Evolutionary conservation across 2,797 vertebrate genomes (phyloP).

Genomic region (Mus spretus): DNA sequence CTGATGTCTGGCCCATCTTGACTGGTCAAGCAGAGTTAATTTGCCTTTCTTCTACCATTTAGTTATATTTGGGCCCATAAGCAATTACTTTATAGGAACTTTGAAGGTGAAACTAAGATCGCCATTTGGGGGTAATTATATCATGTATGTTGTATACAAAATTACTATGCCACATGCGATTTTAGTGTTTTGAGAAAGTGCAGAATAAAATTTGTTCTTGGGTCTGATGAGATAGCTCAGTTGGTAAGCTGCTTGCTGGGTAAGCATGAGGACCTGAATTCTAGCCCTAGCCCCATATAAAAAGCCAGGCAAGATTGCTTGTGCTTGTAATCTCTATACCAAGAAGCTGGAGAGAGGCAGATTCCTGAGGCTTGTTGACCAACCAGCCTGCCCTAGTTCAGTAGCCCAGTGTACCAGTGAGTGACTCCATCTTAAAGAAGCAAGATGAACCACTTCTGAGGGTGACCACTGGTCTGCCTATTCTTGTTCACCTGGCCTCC

Average conservation of each 20-base stretch:
- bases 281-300: background rate
- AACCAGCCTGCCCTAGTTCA: background rate
- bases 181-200: slow-evolving; percentile 46
- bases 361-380: background rate
- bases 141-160: background rate
- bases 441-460: background rate
- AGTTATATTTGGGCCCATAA: background rate
- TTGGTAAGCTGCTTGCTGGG: background rate
- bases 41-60: background rate
- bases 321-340: background rate
- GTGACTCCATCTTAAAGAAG: background rate
- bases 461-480: background rate
- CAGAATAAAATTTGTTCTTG: slow-evolving; percentile 37
- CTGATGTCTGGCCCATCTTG: background rate
- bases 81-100: background rate
- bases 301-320: background rate
- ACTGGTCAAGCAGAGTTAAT: background rate
- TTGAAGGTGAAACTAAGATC: background rate
- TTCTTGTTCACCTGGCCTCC: background rate
- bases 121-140: background rate
- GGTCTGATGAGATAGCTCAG: background rate
- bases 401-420: background rate
- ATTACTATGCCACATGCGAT: background rate
- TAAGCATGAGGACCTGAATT: background rate
- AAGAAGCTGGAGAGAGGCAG: background rate